Evolutionary conservation across 2,888 invertebrate genomes (phyloP), one percentile per base, ranked within the genome.

Genomic region (Pasiphila rectangulata): DNA sequence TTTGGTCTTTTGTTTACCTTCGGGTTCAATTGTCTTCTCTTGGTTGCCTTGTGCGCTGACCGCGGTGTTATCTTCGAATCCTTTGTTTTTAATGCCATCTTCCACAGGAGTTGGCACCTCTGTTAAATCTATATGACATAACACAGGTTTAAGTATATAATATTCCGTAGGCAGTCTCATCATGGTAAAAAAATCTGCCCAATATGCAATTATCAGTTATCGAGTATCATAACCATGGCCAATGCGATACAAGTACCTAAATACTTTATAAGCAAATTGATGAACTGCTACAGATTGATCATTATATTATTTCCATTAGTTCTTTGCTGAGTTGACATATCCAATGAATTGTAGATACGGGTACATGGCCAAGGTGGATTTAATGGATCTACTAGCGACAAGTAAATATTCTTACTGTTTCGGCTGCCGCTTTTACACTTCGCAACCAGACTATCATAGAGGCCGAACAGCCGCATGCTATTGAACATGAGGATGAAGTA

Each of bases 401-500:
- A n/a, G n/a, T n/a, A n/a, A n/a, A n/a, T n/a, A n/a, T n/a, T n/a
- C 27, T 27, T 35, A 54, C 56, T 40, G 38, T 45, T 46, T 13
- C 48, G 43, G 21, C 16, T 45, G 7, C 13, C 38, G 20, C 30
- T 36, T 19, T 54, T 63, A 36, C 58, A 64, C 3, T 36, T 63
- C 0, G 29, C 63, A 1, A 68, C 39, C 0, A 66, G 30, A 54
- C 48, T 74, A 41, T 77, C 78, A n/a, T 65, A 64, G 0, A 81
- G 9, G 0, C 37, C 46, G 40, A 87, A 87, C 1, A 85, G 78
- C 63, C 89, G 87, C 43, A 84, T 79, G 62, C 93, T 93, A 64
- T 92, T 92, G 69, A 95, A 94, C 85, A 95, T 92, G 0, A 95
- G 61, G 4, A 91, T 58, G 74, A 95, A 94, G 79, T 97, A 97